Base-by-base conservation (phyloP, 2,888 invertebrate genomes). In the Protophormia terraenovae region DNA sequence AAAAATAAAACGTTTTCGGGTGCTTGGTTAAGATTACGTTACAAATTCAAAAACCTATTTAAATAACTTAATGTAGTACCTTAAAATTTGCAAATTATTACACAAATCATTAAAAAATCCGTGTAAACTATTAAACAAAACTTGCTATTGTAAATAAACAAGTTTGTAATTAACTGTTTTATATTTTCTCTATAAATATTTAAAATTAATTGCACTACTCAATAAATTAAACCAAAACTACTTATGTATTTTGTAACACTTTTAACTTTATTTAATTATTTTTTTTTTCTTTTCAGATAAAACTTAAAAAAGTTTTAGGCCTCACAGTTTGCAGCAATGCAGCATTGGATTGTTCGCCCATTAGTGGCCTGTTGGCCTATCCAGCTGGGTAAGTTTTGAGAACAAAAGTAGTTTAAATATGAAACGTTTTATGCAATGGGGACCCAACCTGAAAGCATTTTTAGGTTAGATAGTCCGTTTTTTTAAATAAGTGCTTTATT, bases 261-360 rank as follows among this genome's bases (percentile, higher is more conserved):
- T 77, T 38, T 75, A 72, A 75, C 58, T 75, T 73, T 8, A 32
- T 69, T 47, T 75, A 2, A 50, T 1, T 58, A 8, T 50, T 78
- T 4, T 83, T 58, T 81, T 88, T 89, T 91, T 93, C 91, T 88
- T 93, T 93, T 88, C 95, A 98, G 98, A 97, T 98, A 91, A 97
- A 97, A 93, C 95, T 99, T 93, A 98, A 99, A 94, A 95, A 96
- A 90, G 98, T 99, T 82, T 94, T 98, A 90, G 99, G 99, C 88
- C 95, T 98, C 90, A 98, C 98, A n/a, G 97, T 98, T 82, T 95
- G 96, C 91, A 97, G 96, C 92, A 98, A 98, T 94, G 97, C 98
- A 88, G 97, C 97, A 24, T 94, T 99, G 89, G 97, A 96, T 93
- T 97, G 96, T 92, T 97, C 98, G 91, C 95, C 96, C 38, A 95